Percentiles rank a stretch among this genome's conserved stretches.
These are phyloP conservation scores for Aphis craccivora DNA, from an alignment of 1,140 invertebrate species.

Conservation along the genomic window DNA sequence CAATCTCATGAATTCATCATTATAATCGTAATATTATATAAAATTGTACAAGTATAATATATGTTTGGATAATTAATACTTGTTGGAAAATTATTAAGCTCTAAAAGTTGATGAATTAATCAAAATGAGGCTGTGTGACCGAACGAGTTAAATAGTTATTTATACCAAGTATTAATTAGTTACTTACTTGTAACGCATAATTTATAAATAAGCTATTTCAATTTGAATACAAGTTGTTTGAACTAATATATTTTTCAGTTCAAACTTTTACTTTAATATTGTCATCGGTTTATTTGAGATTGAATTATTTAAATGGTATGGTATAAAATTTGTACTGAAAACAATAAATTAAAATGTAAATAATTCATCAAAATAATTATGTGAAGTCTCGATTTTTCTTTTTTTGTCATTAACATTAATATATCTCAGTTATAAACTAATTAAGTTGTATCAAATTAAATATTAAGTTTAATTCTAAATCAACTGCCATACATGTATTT, in stretches of 20 bases:
- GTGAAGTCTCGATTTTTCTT: background rate
- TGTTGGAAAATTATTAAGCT: background rate
- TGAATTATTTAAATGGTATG: background rate
- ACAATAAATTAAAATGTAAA: background rate
- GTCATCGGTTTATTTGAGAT: background rate
- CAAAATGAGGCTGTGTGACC: background rate
- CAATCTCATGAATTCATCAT: background rate
- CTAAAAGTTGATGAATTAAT: background rate
- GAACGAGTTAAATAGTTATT: background rate
- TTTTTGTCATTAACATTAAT: background rate
- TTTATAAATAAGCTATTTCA: conserved; percentile 3
- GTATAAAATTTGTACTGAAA: background rate
- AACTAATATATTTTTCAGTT: background rate
- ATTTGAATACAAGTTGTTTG: background rate
- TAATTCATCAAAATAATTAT: background rate
- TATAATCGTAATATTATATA: background rate
- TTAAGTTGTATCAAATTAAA: background rate
- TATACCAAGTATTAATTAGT: background rate
- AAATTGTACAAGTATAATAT: background rate
- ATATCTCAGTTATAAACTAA: background rate
- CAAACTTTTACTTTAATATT: background rate
- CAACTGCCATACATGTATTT: background rate
- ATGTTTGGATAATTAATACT: background rate
- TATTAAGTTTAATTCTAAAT: background rate
- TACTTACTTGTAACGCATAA: background rate